Evolutionary conservation across 2,113 vertebrate genomes (phyloP).

Genomic region (Festucalex cinctus): DNA sequence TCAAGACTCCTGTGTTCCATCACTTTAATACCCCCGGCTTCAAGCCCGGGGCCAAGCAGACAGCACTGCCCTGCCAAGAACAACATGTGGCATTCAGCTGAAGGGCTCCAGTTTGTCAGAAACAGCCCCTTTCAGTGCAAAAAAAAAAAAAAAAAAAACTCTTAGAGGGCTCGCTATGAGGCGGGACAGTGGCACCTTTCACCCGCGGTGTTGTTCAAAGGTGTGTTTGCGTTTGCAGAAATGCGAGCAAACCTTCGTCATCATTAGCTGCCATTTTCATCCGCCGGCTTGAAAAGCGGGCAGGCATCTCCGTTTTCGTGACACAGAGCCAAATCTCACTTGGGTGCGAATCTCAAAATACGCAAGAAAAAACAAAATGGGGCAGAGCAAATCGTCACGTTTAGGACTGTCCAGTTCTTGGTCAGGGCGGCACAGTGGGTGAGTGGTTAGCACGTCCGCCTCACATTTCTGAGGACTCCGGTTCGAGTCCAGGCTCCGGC

Average conservation of each 20-base stretch:
- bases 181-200: constrained; percentile 90
- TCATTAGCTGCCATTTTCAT: constrained; percentile 82
- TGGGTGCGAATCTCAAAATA: neutral
- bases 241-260: constrained; percentile 89
- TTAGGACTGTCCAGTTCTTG: too few species aligned
- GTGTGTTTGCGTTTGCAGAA: constrained; percentile 79
- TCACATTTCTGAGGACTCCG: too few species aligned
- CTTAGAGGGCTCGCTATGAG: constrained; percentile 82
- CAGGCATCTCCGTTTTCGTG: constrained; percentile 68
- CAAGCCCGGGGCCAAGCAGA: constrained; percentile 80
- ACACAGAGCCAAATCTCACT: constrained; percentile 1
- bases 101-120: constrained; percentile 78
- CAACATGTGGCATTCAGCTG: constrained; percentile 85
- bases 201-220: constrained; percentile 85
- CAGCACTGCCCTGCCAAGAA: constrained; percentile 82
- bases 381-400: neutral
- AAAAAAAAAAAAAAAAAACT: too few species aligned
- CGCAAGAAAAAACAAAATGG: constrained; percentile 4
- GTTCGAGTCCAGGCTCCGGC: too few species aligned
- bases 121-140: constrained; percentile 83
- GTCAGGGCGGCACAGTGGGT: too few species aligned
- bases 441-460: too few species aligned
- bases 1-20: constrained; percentile 89
- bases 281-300: constrained; percentile 48
- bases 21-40: constrained; percentile 80